phyloP scores from a whole-genome alignment of 2,797 vertebrate species.

The Paguma larvata region DNA sequence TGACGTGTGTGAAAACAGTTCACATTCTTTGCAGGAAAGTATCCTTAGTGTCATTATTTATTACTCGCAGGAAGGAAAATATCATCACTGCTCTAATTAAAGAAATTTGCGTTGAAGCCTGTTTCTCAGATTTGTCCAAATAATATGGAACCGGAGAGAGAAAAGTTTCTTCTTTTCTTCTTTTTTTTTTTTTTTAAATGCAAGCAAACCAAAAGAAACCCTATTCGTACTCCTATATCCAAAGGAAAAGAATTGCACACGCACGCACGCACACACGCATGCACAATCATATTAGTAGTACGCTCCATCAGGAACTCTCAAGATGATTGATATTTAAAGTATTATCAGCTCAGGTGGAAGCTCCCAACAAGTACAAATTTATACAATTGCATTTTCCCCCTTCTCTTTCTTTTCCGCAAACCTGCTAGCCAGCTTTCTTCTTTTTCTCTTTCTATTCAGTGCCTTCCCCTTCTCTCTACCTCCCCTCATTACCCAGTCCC shows the following conservation, averaged over 20 bases:
- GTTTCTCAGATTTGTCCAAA: constrained; percentile 2
- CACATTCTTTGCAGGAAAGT: neutral
- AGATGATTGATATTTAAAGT: constrained; percentile 61
- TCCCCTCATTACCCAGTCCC: neutral
- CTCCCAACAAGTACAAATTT: constrained; percentile 40
- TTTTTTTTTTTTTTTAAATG: neutral
- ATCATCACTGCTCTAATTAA: neutral
- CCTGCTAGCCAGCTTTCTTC: neutral
- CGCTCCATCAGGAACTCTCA: constrained; percentile 52
- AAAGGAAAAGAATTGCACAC: constrained; percentile 9
- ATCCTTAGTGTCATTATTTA: neutral
- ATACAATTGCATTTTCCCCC: neutral
- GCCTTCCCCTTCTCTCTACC: neutral
- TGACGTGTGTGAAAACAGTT: neutral
- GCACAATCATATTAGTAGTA: neutral
- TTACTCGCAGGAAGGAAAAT: neutral
- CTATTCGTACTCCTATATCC: neutral
- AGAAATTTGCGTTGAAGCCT: neutral
- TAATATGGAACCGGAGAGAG: neutral
- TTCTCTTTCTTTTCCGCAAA: neutral
- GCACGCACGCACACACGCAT: neutral
- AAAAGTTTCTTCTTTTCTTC: neutral
- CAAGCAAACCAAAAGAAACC: constrained; percentile 23
- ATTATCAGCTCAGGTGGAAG: constrained; percentile 58
- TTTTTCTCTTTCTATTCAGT: neutral